Base-by-base conservation (phyloP, 2,797 vertebrate species). In the Artibeus lituratus region DNA sequence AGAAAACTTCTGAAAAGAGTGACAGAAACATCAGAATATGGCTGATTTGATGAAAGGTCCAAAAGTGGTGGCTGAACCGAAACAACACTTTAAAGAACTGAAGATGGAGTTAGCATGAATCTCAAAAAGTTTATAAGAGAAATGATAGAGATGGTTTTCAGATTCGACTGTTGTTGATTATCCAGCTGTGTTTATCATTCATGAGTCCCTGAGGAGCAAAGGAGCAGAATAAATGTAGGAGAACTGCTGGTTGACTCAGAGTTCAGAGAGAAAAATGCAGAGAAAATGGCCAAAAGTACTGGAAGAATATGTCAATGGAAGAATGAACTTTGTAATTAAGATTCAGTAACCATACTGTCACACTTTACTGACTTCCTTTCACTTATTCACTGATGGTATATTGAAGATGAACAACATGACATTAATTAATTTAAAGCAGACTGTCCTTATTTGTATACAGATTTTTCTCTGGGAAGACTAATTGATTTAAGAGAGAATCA, bases 11-110 rank as follows among this genome's bases (percentile, higher is more conserved):
- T 72, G 99, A 99, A 98, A 91, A 65, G 99, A 99, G 96, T 97
- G 97, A 95, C 97, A 22, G 99, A 99, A 97, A 98, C 99, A 14
- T 98, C 98, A 32, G 99, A 99, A 59, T 98, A 98, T 0, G 98
- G 98, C 32, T 99, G 99, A 99, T 99, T 99, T 98, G 99, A 99
- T 99, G 99, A 99, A 98, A 98, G 99, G 99, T 78, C 99, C 99
- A 2, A 99, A 99, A 98, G 62, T 99, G 93, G 98, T 99, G 1
- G 97, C 96, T 22, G 99, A 99, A 97, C 96, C 99, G 80, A 99
- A 99, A 96, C 98, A 98, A 59, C 99, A 99, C 96, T 98, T 99
- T 29, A 98, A 98, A 83, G 98, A 99, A 87, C 97, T 99, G 93
- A 99, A 99, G 97, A 99, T 99, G 99, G 99, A 96, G 98, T 98